phyloP scores from a whole-genome alignment of 2,888 invertebrate genomes.

The Aplocera efformata region DNA sequence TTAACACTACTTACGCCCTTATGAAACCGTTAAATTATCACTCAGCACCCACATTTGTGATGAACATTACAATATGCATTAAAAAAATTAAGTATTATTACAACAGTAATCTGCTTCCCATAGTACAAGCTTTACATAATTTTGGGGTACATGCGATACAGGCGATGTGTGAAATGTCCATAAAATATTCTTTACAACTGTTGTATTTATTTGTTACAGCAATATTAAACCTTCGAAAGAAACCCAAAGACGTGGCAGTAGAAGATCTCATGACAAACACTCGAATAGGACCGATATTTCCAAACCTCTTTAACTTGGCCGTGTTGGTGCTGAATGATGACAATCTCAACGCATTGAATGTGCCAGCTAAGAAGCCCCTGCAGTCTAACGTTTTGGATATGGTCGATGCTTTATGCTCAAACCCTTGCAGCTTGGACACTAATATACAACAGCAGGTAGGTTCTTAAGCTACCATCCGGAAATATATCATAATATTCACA shows the following conservation, averaged over 20 bases:
- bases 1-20: too few species aligned
- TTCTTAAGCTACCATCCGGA: too few species aligned
- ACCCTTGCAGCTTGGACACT: constrained; percentile 76
- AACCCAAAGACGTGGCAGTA: constrained; percentile 76
- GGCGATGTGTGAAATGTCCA: too few species aligned
- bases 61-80: too few species aligned
- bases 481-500: too few species aligned
- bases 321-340: constrained; percentile 81
- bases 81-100: too few species aligned
- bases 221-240: constrained; percentile 74
- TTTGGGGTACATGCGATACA: too few species aligned
- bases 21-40: too few species aligned
- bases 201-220: constrained; percentile 44
- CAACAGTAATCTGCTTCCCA: too few species aligned
- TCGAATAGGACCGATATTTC: constrained; percentile 80
- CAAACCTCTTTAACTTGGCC: constrained; percentile 81
- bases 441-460: constrained; percentile 80
- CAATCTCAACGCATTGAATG: constrained; percentile 69
- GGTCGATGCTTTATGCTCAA: constrained; percentile 80
- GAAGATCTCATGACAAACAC: constrained; percentile 79
- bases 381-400: constrained; percentile 76
- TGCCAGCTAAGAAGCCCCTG: constrained; percentile 67
- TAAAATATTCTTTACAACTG: too few species aligned
- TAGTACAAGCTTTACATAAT: too few species aligned
- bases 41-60: too few species aligned